Evolutionary conservation across 2,888 invertebrate genomes (phyloP).

Genomic region (Synergus umbraculus): DNA sequence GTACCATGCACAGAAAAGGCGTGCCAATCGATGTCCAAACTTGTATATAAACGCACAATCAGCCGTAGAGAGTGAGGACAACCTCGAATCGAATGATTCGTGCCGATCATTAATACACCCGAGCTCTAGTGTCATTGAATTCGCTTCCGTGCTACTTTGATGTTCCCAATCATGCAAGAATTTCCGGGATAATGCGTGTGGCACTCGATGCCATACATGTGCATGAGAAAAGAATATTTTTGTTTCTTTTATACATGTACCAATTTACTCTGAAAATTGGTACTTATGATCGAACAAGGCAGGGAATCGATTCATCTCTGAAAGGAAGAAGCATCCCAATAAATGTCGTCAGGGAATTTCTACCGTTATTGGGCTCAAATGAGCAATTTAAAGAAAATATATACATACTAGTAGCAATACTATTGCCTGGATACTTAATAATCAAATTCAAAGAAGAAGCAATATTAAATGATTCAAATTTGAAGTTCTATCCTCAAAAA

Average conservation of each 20-base stretch:
- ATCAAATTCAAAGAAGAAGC: too few species aligned
- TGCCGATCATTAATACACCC: slow-evolving; percentile 27
- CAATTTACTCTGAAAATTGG: not conserved
- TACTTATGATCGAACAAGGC: not conserved
- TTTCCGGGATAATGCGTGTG: not conserved
- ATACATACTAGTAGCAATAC: too few species aligned
- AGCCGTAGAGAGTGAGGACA: slow-evolving; percentile 10
- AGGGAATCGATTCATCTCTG: not conserved
- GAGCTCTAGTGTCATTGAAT: slow-evolving; percentile 13
- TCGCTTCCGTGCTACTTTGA: slow-evolving; percentile 27
- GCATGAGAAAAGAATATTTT: not conserved
- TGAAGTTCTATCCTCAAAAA: too few species aligned
- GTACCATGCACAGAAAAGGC: slow-evolving; percentile 10
- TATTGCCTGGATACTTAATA: too few species aligned
- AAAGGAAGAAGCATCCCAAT: slow-evolving; percentile 2
- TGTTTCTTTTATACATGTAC: not conserved
- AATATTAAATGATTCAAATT: too few species aligned
- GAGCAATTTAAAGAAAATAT: too few species aligned
- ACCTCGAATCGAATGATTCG: slow-evolving; percentile 28
- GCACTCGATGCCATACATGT: not conserved
- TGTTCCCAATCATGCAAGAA: slow-evolving; percentile 3
- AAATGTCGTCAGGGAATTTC: slow-evolving; percentile 7
- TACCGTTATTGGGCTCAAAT: not conserved
- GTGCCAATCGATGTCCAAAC: slow-evolving; percentile 21
- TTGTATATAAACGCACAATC: not conserved